Base-by-base conservation (phyloP, 2,113 vertebrate species). In the Sylvilagus bachmani region DNA sequence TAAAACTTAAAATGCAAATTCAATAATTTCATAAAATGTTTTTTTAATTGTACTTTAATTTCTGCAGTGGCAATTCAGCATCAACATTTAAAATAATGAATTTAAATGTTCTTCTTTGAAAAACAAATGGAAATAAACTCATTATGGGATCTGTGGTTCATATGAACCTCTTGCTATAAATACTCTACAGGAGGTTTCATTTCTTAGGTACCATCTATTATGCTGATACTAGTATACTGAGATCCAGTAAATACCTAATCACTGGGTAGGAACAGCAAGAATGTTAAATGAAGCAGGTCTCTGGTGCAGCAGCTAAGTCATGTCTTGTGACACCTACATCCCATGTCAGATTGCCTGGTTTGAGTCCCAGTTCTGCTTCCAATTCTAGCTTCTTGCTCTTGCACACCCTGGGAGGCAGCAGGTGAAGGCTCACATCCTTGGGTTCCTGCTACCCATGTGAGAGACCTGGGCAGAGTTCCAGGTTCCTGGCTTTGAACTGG, bases 81-180 rank as follows among this genome's bases (percentile, higher is more conserved):
- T 78, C 92, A 97, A 96, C 87, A 97, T 94, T 98, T 97, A 97
- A 98, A 98, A 98, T 97, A 97, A 97, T 97, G 97, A 97, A 96
- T 97, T 96, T 93, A 95, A 97, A 95, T 94, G 79, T 96, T 97
- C 95, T 97, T 96, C 95, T 96, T 98, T 93, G 64, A 86, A 98
- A 36, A 97, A 88, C 85, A 97, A 93, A 95, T 97, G 94, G 94
- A 95, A 96, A 89, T 88, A 97, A 92, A 97, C 97, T 98, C 97
- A 86, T 98, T 97, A 95, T 92, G 83, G 85, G 94, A 96, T 96
- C 90, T 97, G 82, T 96, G 91, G 90, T 97, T 98, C 98, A 97
- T 98, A 97, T 97, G 91, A 44, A 97, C 89, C 78, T 55, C 61
- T 49, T 97, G 80, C 84, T 98, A 81, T 96, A 97, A 98, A 97